Base-by-base conservation (phyloP, 2,113 vertebrate genomes). In the Zonotrichia leucophrys region DNA sequence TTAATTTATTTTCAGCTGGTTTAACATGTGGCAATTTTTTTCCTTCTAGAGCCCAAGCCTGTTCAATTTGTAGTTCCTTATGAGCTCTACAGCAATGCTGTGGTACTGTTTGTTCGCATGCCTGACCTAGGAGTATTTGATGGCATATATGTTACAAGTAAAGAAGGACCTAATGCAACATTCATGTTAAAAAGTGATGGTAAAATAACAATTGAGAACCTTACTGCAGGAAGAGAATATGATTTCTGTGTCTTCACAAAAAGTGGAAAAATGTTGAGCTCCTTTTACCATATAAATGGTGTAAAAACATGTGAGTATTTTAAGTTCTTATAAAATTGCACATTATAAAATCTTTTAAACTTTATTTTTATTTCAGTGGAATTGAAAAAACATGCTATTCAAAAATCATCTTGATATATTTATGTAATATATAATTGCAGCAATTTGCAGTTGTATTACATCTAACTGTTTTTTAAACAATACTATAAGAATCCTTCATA, bases 221-320 rank as follows among this genome's bases (percentile, higher is more conserved):
- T 99, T 85, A 97, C 72, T 59, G 97, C 98, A 37, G 98, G 98
- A 81, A 98, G 94, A 56, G 95, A 97, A 78, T 98, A 98, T 87
- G 92, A 98, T 83, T 98, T 99, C 62, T 91, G 47, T 20, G 78
- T 99, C 68, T 98, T 92, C 53, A 97, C 97, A 84, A 98, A 97
- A 84, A 99, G 98, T 91, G 90, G 92, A 53, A 93, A 95, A 55
- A 97, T 97, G 94, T 93, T 96, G 68, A 99, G 98, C 83, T 97
- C 97, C 15, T 89, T 81, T 27, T 98, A 97, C 94, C 64, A n/a
- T 67, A 56, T 98, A 47, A 83, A 73, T 46, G 87, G 91, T 66
- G 84, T 99, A 83, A 98, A 96, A 98, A 99, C 98, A 81, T 98
- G 98, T 98, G 94, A 98, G 98, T 97, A 93, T 91, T 95, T 84